Percentiles rank a stretch among this genome's conserved stretches.
Evolutionary conservation across 2,888 invertebrate species (phyloP).

Genomic region (Physocephala rufipes): DNA sequence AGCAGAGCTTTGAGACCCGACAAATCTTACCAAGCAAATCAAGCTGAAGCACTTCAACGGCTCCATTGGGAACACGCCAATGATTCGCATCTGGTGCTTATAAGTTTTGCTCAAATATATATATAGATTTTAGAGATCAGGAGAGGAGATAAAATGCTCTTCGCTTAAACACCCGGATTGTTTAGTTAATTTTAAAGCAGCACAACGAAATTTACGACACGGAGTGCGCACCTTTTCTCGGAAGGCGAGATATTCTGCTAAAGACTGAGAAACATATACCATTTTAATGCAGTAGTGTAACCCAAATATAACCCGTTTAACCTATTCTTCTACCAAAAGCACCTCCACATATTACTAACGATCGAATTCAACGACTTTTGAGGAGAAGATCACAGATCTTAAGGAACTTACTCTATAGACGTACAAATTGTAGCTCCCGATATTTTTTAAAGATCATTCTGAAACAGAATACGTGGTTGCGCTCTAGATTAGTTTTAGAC

Average conservation of each 20-base stretch:
- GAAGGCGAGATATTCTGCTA: constrained; percentile 61
- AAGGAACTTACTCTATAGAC: no score
- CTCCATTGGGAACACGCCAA: neutral
- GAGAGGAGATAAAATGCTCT: neutral
- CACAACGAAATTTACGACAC: constrained; percentile 1
- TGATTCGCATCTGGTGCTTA: neutral
- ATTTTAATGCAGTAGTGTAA: constrained; percentile 1
- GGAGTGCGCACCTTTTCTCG: neutral
- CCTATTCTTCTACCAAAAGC: constrained; percentile 3
- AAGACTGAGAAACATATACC: constrained; percentile 62
- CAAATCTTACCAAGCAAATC: neutral
- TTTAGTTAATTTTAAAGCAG: constrained; percentile 23
- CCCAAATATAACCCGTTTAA: constrained; percentile 23
- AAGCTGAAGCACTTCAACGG: neutral
- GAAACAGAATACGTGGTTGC: no score
- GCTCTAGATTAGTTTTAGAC: neutral
- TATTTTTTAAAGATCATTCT: neutral
- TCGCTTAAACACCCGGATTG: neutral
- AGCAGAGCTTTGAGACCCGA: neutral
- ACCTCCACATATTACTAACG: neutral
- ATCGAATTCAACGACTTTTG: no score
- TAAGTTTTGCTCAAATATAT: constrained; percentile 1
- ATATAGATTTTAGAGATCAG: neutral
- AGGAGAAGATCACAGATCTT: no score
- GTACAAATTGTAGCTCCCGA: no score